Evolutionary conservation across 2,888 invertebrate genomes (phyloP).

Genomic region (Hydrotaea diabolus): DNA sequence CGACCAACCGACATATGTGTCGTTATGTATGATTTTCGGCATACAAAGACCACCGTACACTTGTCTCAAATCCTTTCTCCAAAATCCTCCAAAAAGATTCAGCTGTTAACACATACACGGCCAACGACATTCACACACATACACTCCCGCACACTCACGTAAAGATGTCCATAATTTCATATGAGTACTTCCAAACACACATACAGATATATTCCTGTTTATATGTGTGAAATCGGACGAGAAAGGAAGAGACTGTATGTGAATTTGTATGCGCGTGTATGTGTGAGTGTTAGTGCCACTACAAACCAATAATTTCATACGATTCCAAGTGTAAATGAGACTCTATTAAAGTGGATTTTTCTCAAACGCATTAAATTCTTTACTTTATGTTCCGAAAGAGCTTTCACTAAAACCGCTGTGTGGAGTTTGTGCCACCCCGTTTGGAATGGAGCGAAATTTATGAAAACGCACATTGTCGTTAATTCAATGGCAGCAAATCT

Average conservation of each 20-base stretch:
- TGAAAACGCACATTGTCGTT: neutral
- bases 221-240: neutral
- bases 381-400: conserved; percentile 41
- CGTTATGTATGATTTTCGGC: neutral
- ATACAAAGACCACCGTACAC: conserved; percentile 23
- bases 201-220: conserved; percentile 3
- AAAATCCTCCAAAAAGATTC: conserved; percentile 39
- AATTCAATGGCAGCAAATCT: conserved; percentile 5
- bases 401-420: neutral
- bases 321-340: conserved; percentile 58
- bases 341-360: conserved; percentile 61
- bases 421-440: too few relatives aligned
- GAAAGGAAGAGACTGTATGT: neutral
- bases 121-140: conserved; percentile 43
- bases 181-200: neutral
- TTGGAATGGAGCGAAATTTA: neutral
- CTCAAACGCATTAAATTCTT: conserved; percentile 54
- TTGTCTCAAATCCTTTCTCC: conserved; percentile 42
- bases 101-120: conserved; percentile 63
- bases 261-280: neutral
- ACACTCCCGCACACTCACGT: conserved; percentile 35
- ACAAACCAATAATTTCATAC: conserved; percentile 35
- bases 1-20: neutral
- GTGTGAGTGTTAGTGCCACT: neutral
- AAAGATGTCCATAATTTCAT: conserved; percentile 14